A percentile compares a stretch with the other conserved stretches of the same genome.
Conservation (phyloP, 2,888 invertebrate genomes). For the Dasysyrphus tricinctus region DNA sequence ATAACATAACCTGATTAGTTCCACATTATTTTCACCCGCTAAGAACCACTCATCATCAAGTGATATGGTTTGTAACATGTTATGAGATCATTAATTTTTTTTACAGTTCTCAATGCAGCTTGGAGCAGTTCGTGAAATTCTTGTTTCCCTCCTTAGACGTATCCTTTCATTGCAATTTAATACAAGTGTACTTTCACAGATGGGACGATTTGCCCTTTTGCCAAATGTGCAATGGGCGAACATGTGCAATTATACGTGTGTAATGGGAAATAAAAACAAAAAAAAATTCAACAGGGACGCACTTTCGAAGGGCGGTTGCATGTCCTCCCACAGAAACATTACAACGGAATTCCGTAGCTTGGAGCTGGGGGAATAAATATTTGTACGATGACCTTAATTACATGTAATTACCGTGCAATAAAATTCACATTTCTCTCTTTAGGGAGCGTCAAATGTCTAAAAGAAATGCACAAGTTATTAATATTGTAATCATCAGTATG, state of each 20-base stretch:
- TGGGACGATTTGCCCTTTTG: slow-evolving; percentile 50
- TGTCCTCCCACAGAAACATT: slow-evolving; percentile 57
- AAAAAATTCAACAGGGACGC: slow-evolving; percentile 42
- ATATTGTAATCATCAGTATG: background rate
- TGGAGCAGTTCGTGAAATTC: slow-evolving; percentile 11
- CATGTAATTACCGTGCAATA: slow-evolving; percentile 75
- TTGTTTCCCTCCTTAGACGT: slow-evolving; percentile 23
- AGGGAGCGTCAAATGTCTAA: slow-evolving; percentile 56
- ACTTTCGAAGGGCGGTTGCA: slow-evolving; percentile 56
- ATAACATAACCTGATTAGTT: background rate
- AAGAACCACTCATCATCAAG: slow-evolving; percentile 60
- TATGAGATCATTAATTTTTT: slow-evolving; percentile 57
- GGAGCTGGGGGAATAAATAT: slow-evolving; percentile 46
- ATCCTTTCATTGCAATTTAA: slow-evolving; percentile 62
- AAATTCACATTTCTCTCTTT: slow-evolving; percentile 71
- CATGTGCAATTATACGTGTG: slow-evolving; percentile 66
- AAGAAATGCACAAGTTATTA: slow-evolving; percentile 48
- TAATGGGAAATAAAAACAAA: slow-evolving; percentile 40
- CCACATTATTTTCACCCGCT: slow-evolving; percentile 44
- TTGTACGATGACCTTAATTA: slow-evolving; percentile 75
- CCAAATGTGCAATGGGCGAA: slow-evolving; percentile 48
- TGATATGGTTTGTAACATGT: slow-evolving; percentile 62
- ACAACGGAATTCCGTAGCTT: slow-evolving; percentile 50
- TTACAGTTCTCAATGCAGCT: slow-evolving; percentile 24
- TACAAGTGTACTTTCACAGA: slow-evolving; percentile 41